Evolutionary conservation across 2,113 vertebrate species (phyloP).

Genomic region (Colius striatus): DNA sequence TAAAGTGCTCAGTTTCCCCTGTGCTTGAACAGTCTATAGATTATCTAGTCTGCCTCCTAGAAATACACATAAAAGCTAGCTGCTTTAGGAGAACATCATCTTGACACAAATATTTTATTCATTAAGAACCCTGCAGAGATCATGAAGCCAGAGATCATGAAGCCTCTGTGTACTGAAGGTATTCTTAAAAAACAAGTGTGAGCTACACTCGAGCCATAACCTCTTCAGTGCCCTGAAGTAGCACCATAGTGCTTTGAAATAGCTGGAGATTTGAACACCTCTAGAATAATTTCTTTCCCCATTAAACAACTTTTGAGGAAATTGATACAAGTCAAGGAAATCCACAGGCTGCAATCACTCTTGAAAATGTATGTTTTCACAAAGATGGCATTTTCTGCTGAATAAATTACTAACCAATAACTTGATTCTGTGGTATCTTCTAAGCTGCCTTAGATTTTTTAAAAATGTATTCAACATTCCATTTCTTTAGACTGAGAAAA

Average conservation of each 20-base stretch:
- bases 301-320: slow-evolving; percentile 5
- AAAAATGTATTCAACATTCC: background rate
- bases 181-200: background rate
- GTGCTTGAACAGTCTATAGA: background rate
- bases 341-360: background rate
- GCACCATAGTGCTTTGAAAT: background rate
- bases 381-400: background rate
- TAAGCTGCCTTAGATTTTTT: background rate
- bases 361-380: background rate
- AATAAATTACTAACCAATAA: background rate
- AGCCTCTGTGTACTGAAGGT: background rate
- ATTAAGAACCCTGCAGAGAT: background rate
- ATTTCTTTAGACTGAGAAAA: background rate
- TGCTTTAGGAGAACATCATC: background rate
- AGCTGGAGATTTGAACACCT: background rate
- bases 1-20: background rate
- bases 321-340: slow-evolving; percentile 1
- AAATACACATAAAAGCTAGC: background rate
- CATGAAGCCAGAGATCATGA: background rate
- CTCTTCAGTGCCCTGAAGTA: background rate
- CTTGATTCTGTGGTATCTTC: background rate
- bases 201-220: fast-evolving
- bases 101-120: background rate
- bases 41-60: background rate
- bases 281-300: background rate